phyloP scores from a whole-genome alignment of 2,888 invertebrate genomes.

The Sepioteuthis lessoniana region DNA sequence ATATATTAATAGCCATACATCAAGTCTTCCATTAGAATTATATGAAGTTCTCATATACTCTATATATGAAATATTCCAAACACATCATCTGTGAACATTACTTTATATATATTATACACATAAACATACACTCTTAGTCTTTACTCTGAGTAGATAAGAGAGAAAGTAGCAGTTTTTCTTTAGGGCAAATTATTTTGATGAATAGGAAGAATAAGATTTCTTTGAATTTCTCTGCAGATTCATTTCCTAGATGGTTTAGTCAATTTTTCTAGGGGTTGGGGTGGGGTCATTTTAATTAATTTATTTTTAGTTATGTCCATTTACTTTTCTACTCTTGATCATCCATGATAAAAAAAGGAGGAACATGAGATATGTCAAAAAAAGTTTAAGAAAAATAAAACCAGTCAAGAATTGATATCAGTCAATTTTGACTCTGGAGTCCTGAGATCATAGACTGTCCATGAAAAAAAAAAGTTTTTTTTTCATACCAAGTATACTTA shows the following conservation, averaged over 20 bases:
- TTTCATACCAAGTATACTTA: background rate
- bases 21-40: too few species aligned
- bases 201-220: background rate
- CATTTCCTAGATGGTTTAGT: background rate
- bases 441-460: slow-evolving; percentile 33
- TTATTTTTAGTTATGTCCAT: background rate
- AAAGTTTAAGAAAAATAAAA: background rate
- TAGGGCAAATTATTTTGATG: background rate
- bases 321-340: background rate
- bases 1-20: too few species aligned
- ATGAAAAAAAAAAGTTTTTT: background rate
- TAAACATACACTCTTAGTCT: too few species aligned
- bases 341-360: background rate
- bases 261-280: too few species aligned
- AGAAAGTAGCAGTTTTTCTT: background rate
- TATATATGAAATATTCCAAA: too few species aligned
- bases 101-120: too few species aligned
- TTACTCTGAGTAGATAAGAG: too few species aligned
- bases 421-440: background rate
- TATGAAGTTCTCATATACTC: too few species aligned
- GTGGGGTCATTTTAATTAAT: too few species aligned
- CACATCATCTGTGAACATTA: too few species aligned
- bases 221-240: background rate
- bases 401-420: background rate
- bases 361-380: background rate